Conservation (phyloP, 2,888 invertebrate genomes). For the Ceraclea dissimilis region DNA sequence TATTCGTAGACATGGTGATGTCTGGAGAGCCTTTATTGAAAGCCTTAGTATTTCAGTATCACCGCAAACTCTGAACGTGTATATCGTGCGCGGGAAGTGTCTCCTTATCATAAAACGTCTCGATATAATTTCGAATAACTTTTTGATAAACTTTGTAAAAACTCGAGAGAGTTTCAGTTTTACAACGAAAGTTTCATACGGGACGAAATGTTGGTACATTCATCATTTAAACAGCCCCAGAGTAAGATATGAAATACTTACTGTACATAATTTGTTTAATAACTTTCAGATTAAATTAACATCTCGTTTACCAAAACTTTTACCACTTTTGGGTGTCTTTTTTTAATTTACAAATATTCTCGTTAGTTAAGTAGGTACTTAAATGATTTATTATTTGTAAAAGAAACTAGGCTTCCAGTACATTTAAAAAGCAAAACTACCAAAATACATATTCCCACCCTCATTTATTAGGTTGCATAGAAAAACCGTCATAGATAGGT, state of each 20-base stretch:
- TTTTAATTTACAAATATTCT: too few relatives aligned
- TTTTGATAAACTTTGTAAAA: constrained; percentile 6
- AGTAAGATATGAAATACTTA: neutral
- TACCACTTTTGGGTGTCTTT: neutral
- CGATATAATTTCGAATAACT: neutral
- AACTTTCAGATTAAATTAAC: neutral
- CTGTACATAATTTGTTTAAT: neutral
- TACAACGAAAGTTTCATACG: constrained; percentile 3
- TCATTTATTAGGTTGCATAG: too few relatives aligned
- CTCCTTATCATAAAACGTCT: neutral
- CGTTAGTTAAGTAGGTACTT: too few relatives aligned
- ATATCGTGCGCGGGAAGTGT: constrained; percentile 3
- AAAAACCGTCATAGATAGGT: too few relatives aligned
- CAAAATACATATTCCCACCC: too few relatives aligned
- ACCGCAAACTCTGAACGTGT: constrained; percentile 5
- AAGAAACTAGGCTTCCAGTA: too few relatives aligned
- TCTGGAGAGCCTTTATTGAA: constrained; percentile 1
- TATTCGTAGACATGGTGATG: neutral
- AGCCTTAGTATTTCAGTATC: constrained; percentile 10
- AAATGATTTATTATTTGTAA: too few relatives aligned
- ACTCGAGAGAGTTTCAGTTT: neutral
- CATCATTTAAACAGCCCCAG: neutral
- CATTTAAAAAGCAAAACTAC: too few relatives aligned
- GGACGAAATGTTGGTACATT: constrained; percentile 1
- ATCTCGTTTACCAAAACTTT: neutral